phyloP scores from a whole-genome alignment of 2,888 invertebrate genomes.

The Pseudeuparius sepicola region DNA sequence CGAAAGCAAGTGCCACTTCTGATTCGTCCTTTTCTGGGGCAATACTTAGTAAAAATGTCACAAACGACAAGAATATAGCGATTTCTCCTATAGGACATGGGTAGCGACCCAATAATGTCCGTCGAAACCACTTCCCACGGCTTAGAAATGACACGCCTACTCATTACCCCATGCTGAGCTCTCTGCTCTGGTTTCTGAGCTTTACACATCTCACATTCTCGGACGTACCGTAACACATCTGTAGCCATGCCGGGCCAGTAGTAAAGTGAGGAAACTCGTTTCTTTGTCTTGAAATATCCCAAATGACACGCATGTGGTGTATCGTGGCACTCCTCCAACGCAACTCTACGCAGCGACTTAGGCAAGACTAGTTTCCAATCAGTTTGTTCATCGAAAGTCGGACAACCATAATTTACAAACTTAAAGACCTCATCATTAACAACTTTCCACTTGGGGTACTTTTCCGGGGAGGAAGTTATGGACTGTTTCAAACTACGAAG shows the following conservation, averaged over 20 bases:
- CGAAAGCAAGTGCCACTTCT: too few species aligned
- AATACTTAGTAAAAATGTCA: conserved; percentile 18
- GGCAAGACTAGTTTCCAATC: conserved; percentile 16
- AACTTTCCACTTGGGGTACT: conserved; percentile 19
- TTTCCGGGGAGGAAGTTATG: conserved; percentile 12
- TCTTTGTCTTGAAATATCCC: conserved; percentile 13
- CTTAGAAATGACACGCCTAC: conserved; percentile 1
- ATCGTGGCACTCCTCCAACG: conserved; percentile 12
- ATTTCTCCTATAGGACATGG: conserved; percentile 9
- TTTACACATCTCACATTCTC: conserved; percentile 13
- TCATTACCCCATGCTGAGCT: conserved; percentile 14
- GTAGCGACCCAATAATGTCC: conserved; percentile 18
- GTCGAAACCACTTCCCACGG: conserved; percentile 16
- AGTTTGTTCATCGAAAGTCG: conserved; percentile 8
- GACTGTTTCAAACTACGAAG: conserved; percentile 9
- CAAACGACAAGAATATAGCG: conserved; percentile 15
- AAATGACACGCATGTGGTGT: conserved; percentile 14
- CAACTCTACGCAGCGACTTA: conserved; percentile 8
- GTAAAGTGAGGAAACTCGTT: conserved; percentile 8
- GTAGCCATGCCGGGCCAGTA: conserved; percentile 13
- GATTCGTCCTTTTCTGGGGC: too few species aligned
- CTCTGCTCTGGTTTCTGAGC: conserved; percentile 14
- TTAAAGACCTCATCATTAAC: conserved; percentile 18
- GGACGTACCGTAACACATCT: conserved; percentile 11
- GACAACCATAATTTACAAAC: conserved; percentile 9